Conservation (phyloP, 2,888 invertebrate species). For the Hirtodrosophila trivittata region DNA sequence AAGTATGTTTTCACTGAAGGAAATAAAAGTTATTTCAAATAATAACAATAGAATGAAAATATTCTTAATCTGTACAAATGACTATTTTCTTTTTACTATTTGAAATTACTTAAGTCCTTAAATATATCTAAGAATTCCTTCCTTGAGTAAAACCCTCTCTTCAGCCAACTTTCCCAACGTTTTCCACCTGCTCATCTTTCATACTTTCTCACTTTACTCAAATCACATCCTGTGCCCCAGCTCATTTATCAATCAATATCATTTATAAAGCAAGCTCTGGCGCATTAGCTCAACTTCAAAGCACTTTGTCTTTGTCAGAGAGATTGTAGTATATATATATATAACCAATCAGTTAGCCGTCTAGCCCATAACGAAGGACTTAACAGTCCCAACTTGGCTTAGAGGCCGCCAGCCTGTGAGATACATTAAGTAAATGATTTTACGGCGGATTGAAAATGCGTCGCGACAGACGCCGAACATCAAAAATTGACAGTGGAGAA, state of each 20-base stretch:
- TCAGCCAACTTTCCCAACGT: not conserved
- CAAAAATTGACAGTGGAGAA: constrained; percentile 67
- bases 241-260: constrained; percentile 75
- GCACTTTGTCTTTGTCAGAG: constrained; percentile 68
- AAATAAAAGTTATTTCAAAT: no score
- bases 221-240: constrained; percentile 21
- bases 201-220: constrained; percentile 1
- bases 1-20: no score
- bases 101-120: no score
- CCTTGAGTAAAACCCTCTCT: constrained; percentile 2
- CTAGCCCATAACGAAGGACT: constrained; percentile 9
- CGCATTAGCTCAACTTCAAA: constrained; percentile 63
- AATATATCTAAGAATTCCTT: no score
- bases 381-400: constrained; percentile 44
- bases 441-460: constrained; percentile 53
- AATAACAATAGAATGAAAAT: no score
- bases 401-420: constrained; percentile 22
- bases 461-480: constrained; percentile 52
- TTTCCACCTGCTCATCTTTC: constrained; percentile 3
- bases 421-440: constrained; percentile 74
- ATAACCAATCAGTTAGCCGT: constrained; percentile 9
- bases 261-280: constrained; percentile 49
- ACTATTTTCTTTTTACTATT: no score
- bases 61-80: no score
- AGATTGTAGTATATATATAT: not conserved